Percentiles rank a stretch among this genome's conserved stretches.
These are phyloP conservation scores for Microctenopoma stevenorrisi DNA, from an alignment of 2,797 vertebrate species.

Conservation along the genomic window DNA sequence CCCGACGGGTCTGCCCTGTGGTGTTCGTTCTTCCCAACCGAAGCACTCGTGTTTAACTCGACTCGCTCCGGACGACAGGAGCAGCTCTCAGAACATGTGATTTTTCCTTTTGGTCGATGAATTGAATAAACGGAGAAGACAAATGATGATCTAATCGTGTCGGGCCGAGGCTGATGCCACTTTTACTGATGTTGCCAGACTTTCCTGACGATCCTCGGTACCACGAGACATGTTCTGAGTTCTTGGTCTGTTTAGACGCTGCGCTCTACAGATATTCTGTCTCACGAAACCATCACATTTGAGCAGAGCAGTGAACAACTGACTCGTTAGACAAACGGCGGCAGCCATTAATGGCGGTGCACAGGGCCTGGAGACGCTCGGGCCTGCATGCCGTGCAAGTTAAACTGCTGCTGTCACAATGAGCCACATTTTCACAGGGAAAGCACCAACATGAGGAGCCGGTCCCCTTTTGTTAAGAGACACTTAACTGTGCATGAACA, in stretches of 20 bases:
- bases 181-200: too few species aligned
- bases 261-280: neutral
- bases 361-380: constrained; percentile 21
- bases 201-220: too few species aligned
- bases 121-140: too few species aligned
- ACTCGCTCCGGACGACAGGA: constrained; percentile 22
- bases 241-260: too few species aligned
- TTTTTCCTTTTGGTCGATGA: too few species aligned
- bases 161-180: too few species aligned
- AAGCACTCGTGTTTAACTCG: constrained; percentile 33
- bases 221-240: too few species aligned
- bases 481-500: neutral
- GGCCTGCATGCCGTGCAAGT: neutral
- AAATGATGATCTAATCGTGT: too few species aligned
- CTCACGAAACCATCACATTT: constrained; percentile 9
- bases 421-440: constrained; percentile 36
- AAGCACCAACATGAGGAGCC: neutral
- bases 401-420: constrained; percentile 5
- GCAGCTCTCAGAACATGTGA: neutral
- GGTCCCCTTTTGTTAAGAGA: constrained; percentile 4
- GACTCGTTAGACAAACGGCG: constrained; percentile 41
- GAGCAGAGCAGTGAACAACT: neutral
- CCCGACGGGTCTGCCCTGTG: neutral
- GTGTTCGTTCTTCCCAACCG: neutral
- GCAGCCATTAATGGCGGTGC: constrained; percentile 31